These are phyloP conservation scores for Symphodus melops DNA, from an alignment of 2,113 vertebrate species.

Conservation along the genomic window DNA sequence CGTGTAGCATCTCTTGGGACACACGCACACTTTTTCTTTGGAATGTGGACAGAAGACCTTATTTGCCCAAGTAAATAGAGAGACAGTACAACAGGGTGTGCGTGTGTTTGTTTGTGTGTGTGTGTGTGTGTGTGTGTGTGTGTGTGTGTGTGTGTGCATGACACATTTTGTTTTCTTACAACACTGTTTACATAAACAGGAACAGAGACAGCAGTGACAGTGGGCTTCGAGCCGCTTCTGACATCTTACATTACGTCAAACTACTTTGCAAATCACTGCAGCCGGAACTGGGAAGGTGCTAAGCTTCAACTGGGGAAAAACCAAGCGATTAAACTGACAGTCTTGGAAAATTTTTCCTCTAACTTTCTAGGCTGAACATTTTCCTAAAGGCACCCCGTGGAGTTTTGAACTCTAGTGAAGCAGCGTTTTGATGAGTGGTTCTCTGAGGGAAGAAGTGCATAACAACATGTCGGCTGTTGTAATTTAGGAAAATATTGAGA, in stretches of 20 bases:
- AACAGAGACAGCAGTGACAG: slow-evolving; percentile 22
- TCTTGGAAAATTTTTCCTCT: neutral
- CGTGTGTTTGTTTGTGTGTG: slow-evolving; percentile 2
- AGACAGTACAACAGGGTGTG: slow-evolving; percentile 23
- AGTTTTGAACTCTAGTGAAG: slow-evolving; percentile 18
- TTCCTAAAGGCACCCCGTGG: slow-evolving; percentile 16
- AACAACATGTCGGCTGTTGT: neutral
- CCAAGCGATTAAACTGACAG: slow-evolving; percentile 14
- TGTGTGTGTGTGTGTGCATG: slow-evolving; percentile 29
- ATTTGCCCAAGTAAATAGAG: slow-evolving; percentile 59
- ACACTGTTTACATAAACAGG: slow-evolving; percentile 58
- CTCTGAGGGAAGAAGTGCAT: neutral
- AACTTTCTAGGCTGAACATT: slow-evolving; percentile 4
- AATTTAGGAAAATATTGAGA: neutral
- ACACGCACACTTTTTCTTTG: slow-evolving; percentile 19
- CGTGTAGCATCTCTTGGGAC: slow-evolving; percentile 46
- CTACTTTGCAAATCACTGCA: slow-evolving; percentile 27
- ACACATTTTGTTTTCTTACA: slow-evolving; percentile 30
- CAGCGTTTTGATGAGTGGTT: slow-evolving; percentile 11
- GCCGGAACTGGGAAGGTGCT: slow-evolving; percentile 16
- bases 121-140: slow-evolving; percentile 12
- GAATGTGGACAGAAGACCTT: slow-evolving; percentile 45
- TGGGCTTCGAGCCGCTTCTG: slow-evolving; percentile 45
- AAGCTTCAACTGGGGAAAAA: slow-evolving; percentile 24
- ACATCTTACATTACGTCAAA: slow-evolving; percentile 39